phyloP scores from a whole-genome alignment of 2,888 invertebrate species.

The Nomada ruficornis region DNA sequence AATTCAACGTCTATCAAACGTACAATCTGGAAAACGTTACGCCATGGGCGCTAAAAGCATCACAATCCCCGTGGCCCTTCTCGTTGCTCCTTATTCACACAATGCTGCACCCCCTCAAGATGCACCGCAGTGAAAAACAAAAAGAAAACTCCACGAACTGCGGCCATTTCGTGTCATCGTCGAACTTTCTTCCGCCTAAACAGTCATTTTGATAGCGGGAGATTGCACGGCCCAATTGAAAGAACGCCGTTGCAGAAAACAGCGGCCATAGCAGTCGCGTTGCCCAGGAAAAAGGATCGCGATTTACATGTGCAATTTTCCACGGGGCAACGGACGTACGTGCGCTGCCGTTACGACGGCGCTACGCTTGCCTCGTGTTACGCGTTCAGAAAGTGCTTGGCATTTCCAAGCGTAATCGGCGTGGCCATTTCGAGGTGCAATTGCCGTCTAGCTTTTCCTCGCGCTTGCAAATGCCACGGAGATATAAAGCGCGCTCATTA shows the following conservation, averaged over 20 bases:
- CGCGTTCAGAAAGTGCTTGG: slow-evolving; percentile 61
- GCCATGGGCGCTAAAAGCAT: neutral
- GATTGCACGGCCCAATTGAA: slow-evolving; percentile 43
- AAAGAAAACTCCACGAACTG: slow-evolving; percentile 2
- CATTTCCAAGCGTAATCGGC: slow-evolving; percentile 65
- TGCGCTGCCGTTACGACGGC: slow-evolving; percentile 48
- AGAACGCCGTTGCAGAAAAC: slow-evolving; percentile 13
- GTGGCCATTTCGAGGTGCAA: slow-evolving; percentile 54
- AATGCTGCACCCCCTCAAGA: neutral
- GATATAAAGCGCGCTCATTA: slow-evolving; percentile 71
- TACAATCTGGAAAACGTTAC: neutral
- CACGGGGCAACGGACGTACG: slow-evolving; percentile 58
- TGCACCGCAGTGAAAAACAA: neutral
- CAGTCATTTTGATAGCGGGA: slow-evolving; percentile 9
- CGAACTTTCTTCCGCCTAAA: slow-evolving; percentile 21
- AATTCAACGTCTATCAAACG: neutral
- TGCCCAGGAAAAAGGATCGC: slow-evolving; percentile 44
- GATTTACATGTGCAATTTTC: slow-evolving; percentile 71
- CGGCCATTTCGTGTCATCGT: slow-evolving; percentile 29
- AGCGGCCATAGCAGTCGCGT: neutral
- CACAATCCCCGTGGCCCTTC: neutral
- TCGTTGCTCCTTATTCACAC: neutral
- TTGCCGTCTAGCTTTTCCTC: slow-evolving; percentile 64
- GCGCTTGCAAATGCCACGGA: slow-evolving; percentile 47
- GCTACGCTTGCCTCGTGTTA: slow-evolving; percentile 20